Base-by-base conservation (phyloP, 2,797 vertebrate species). In the Acanthopagrus latus region DNA sequence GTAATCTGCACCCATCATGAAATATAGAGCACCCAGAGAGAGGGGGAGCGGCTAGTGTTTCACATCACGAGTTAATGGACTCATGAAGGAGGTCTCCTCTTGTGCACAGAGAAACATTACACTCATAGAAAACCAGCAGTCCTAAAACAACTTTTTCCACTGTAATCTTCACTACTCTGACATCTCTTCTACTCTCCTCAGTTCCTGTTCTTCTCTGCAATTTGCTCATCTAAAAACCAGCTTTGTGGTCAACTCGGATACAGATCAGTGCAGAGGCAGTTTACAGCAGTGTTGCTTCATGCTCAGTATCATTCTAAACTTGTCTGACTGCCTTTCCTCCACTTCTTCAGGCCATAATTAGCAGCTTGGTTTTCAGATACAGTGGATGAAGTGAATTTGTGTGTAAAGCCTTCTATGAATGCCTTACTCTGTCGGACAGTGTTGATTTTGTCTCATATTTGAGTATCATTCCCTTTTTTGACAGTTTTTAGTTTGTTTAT, bases 1-100 rank as follows among this genome's bases (percentile, higher is more conserved):
- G 89, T 89, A 89, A 90, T 80, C 81, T 82, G 87, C 77, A 41
- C 79, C 81, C 70, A 5, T 92, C 89, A 90, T 91, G 76, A 91
- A 92, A 91, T 89, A 92, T 92, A 71, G 70, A 91, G 67, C 75
- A 62, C 17, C 76, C 64, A n/a, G 64, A 72, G 78, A 64, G 76
- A 33, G 78, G 14, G 69, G 23, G 44, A 63, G 62, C 52, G 46
- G 66, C 75, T 91, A 16, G 66, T 50, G 84, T 93, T 92, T 67
- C 91, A 76, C 81, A 71, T 88, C 88, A 89, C 88, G 66, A 83
- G 88, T 81, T 78, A 50, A 11, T 27, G 48, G 71, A 72, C 66
- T 65, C 67, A 20, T 66, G 55, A 57, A 74, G 81, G 64, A 84
- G 80, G 52, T 74, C 86, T 90, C 48, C 65, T 66, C 57, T 43